A percentile compares a stretch with the other conserved stretches of the same genome.
These are phyloP conservation scores for Salvelinus alpinus DNA, from an alignment of 2,113 vertebrate genomes.

Conservation along the genomic window DNA sequence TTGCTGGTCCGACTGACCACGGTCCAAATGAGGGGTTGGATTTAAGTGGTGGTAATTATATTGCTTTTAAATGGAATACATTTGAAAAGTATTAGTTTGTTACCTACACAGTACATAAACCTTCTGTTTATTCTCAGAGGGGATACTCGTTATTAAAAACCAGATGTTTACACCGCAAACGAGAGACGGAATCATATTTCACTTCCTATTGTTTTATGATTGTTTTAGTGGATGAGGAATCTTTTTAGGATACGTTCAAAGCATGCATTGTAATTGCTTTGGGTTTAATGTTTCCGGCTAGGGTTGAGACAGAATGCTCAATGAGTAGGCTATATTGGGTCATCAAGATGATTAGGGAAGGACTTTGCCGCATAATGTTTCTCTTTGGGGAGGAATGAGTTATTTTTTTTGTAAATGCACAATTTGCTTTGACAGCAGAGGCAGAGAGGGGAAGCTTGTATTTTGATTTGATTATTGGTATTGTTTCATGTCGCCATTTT, in stretches of 20 bases:
- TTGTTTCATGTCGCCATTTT: constrained; percentile 55
- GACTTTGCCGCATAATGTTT: constrained; percentile 47
- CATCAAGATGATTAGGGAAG: constrained; percentile 46
- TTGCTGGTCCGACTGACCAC: constrained; percentile 42
- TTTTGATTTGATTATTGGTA: constrained; percentile 65
- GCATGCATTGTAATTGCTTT: constrained; percentile 62
- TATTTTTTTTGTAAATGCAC: constrained; percentile 25
- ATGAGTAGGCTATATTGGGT: constrained; percentile 42
- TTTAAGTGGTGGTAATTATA: constrained; percentile 71
- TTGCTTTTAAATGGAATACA: constrained; percentile 66
- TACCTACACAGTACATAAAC: constrained; percentile 48
- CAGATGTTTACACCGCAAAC: constrained; percentile 66
- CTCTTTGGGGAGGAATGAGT: constrained; percentile 43
- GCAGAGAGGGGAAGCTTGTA: constrained; percentile 50
- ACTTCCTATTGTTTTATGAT: constrained; percentile 54
- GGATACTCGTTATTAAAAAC: constrained; percentile 71
- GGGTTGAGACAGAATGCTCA: constrained; percentile 40
- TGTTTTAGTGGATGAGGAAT: constrained; percentile 48
- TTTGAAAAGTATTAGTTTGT: constrained; percentile 75
- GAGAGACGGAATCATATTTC: constrained; percentile 63
- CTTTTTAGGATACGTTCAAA: constrained; percentile 67
- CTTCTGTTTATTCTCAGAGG: constrained; percentile 63
- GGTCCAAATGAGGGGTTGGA: constrained; percentile 54
- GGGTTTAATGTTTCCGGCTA: constrained; percentile 59
- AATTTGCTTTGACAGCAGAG: constrained; percentile 60